Conservation (phyloP, 2,113 vertebrate genomes). For the Glaucomys volans region DNA sequence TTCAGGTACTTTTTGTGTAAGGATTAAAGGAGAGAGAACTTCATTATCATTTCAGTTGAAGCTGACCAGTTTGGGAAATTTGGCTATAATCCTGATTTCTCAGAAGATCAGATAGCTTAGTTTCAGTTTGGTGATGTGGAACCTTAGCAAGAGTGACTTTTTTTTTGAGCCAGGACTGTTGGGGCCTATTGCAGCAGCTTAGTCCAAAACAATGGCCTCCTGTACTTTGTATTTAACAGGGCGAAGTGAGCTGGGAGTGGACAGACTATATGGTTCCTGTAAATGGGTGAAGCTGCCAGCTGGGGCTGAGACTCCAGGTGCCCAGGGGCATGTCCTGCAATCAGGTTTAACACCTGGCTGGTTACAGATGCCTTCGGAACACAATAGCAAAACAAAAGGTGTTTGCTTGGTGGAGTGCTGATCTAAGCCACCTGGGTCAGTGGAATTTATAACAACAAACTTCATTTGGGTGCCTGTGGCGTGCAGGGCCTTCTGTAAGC, state of each 20-base stretch:
- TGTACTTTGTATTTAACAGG: neutral
- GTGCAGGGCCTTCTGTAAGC: neutral
- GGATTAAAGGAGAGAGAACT: neutral
- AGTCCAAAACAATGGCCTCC: neutral
- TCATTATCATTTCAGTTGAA: neutral
- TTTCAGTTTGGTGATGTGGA: neutral
- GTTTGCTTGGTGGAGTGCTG: no score
- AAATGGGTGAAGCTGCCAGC: neutral
- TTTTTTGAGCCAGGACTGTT: neutral
- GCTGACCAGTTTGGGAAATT: neutral
- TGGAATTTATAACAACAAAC: neutral
- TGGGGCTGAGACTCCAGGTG: neutral
- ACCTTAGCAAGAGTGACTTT: no score
- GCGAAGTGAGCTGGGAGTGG: neutral
- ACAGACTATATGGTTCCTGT: neutral
- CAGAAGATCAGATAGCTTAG: neutral
- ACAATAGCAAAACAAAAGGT: neutral
- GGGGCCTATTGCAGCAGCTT: neutral
- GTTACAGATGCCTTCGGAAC: neutral
- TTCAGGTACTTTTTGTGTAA: neutral
- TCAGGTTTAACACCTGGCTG: neutral
- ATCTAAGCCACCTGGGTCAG: neutral
- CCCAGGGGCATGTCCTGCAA: rapidly evolving
- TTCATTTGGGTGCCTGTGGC: neutral
- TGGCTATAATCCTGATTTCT: neutral